phyloP scores from a whole-genome alignment of 2,113 vertebrate species.

The Carassius gibelio region DNA sequence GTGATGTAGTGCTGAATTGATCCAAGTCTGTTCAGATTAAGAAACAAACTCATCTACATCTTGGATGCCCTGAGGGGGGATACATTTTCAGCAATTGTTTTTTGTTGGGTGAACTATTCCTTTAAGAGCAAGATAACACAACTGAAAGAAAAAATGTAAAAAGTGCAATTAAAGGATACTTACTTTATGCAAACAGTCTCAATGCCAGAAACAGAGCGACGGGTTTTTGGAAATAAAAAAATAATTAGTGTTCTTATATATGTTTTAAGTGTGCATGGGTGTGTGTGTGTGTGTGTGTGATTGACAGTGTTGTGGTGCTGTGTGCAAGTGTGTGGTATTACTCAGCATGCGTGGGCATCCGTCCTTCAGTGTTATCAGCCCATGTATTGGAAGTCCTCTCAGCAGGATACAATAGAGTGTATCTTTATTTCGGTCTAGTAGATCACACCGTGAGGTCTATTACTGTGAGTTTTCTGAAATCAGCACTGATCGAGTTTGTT shows the following conservation, averaged over 20 bases:
- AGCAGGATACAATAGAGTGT: constrained; percentile 14
- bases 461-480: constrained; percentile 26
- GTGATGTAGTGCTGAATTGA: no score
- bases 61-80: no score
- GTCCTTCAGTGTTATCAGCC: constrained; percentile 45
- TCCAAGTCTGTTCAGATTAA: no score
- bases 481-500: constrained; percentile 30
- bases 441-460: constrained; percentile 18
- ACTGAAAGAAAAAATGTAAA: background rate
- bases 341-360: constrained; percentile 46
- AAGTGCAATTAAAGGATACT: background rate
- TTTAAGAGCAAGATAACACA: background rate
- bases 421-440: constrained; percentile 4
- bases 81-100: no score
- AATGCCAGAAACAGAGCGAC: background rate
- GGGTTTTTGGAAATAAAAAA: constrained; percentile 8
- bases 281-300: constrained; percentile 11
- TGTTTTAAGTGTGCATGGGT: constrained; percentile 24
- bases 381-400: constrained; percentile 37
- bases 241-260: constrained; percentile 8
- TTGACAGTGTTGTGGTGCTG: constrained; percentile 24
- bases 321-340: constrained; percentile 34
- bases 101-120: no score
- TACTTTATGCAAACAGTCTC: background rate
- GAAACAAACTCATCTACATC: no score